These are phyloP conservation scores for Leptopterna dolabrata DNA, from an alignment of 2,888 invertebrate genomes.

Conservation along the genomic window DNA sequence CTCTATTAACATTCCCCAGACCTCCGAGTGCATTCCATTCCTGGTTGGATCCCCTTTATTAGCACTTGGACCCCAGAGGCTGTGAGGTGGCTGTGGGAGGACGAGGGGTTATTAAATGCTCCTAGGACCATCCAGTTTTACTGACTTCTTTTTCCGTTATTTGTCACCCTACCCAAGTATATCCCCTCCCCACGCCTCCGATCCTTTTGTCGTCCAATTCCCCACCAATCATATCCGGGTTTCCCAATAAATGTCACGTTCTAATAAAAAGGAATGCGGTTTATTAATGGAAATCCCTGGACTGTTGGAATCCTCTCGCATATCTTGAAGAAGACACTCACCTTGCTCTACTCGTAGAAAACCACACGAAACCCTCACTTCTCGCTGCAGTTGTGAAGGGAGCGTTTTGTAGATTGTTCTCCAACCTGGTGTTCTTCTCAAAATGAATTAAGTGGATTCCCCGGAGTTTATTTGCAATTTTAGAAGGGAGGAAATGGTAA, in stretches of 20 bases:
- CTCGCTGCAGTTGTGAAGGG: too few relatives aligned
- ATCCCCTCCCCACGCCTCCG: not conserved
- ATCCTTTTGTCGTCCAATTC: not conserved
- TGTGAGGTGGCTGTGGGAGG: not conserved
- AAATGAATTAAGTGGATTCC: too few relatives aligned
- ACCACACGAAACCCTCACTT: too few relatives aligned
- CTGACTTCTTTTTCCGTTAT: conserved; percentile 22
- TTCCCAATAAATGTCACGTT: conserved; percentile 6
- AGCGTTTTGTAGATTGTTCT: too few relatives aligned
- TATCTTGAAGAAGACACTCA: not conserved
- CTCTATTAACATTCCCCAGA: conserved; percentile 51
- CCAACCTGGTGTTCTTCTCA: too few relatives aligned
- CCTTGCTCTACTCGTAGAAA: too few relatives aligned
- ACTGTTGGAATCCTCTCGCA: not conserved
- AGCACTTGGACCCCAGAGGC: conserved; percentile 27
- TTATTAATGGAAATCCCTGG: conserved; percentile 14
- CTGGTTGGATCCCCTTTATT: conserved; percentile 14
- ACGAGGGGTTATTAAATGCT: conserved; percentile 13
- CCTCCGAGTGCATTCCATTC: conserved; percentile 28
- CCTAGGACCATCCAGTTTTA: not conserved
- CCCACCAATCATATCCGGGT: conserved; percentile 24
- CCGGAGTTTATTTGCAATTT: too few relatives aligned
- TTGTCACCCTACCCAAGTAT: conserved; percentile 6
- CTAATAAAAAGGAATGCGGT: conserved; percentile 19
- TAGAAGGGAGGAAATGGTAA: too few relatives aligned